These are phyloP conservation scores for Thera obeliscata DNA, from an alignment of 2,888 invertebrate species.

Conservation along the genomic window DNA sequence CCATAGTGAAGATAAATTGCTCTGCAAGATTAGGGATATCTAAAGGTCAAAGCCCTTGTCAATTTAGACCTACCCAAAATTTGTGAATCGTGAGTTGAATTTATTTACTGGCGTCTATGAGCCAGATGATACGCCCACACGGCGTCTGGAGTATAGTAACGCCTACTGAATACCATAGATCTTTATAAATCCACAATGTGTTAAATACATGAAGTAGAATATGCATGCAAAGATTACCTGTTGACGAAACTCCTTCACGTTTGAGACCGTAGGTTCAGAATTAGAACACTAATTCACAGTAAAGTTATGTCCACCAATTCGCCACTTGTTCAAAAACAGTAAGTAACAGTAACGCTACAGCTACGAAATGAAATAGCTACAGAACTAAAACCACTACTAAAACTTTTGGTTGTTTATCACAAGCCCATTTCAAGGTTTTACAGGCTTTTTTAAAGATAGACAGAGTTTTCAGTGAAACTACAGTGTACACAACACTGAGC, in stretches of 20 bases:
- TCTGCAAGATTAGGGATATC: background rate
- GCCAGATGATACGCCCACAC: slow-evolving; percentile 71
- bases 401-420: slow-evolving; percentile 41
- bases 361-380: slow-evolving; percentile 44
- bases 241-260: slow-evolving; percentile 59
- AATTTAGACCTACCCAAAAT: slow-evolving; percentile 20
- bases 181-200: slow-evolving; percentile 41
- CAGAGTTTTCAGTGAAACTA: slow-evolving; percentile 61
- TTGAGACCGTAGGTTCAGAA: slow-evolving; percentile 39
- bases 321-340: slow-evolving; percentile 9
- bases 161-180: slow-evolving; percentile 60
- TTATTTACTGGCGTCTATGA: slow-evolving; percentile 66
- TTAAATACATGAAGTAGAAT: slow-evolving; percentile 51
- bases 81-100: slow-evolving; percentile 46
- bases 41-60: slow-evolving; percentile 30
- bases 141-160: slow-evolving; percentile 77
- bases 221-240: slow-evolving; percentile 62
- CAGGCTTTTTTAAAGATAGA: slow-evolving; percentile 67
- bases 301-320: background rate
- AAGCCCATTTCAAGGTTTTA: slow-evolving; percentile 54
- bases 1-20: slow-evolving; percentile 8
- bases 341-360: slow-evolving; percentile 16
- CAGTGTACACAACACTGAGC: slow-evolving; percentile 65
- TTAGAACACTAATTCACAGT: slow-evolving; percentile 29
- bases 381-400: slow-evolving; percentile 50